phyloP scores from a whole-genome alignment of 2,797 vertebrate species.

The Darevskia mixta region DNA sequence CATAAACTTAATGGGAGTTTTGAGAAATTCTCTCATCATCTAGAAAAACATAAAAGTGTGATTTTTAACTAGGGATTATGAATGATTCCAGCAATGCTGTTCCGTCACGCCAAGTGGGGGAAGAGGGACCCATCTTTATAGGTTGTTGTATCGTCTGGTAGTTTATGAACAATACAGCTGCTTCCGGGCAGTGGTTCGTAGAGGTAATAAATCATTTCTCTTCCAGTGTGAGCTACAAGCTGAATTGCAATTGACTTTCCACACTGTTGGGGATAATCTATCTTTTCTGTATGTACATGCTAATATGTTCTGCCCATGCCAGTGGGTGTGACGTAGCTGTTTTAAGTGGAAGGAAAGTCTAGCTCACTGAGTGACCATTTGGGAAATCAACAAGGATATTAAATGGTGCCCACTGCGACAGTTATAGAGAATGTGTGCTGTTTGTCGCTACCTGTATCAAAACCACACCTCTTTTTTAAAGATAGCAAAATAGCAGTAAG shows the following conservation, averaged over 20 bases:
- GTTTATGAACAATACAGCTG: background rate
- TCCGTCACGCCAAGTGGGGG: background rate
- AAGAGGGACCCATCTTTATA: background rate
- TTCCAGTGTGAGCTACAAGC: background rate
- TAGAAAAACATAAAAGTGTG: conserved; percentile 10
- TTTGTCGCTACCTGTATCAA: too few species aligned
- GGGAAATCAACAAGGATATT: background rate
- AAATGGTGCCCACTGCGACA: background rate
- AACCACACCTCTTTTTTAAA: background rate
- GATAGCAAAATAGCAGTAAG: background rate
- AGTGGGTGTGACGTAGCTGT: background rate
- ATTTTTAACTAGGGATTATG: conserved; percentile 16
- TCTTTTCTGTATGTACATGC: background rate
- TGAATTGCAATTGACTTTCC: background rate
- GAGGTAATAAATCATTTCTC: background rate
- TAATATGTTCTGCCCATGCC: too few species aligned
- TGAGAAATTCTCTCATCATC: background rate
- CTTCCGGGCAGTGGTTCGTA: background rate
- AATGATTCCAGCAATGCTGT: background rate
- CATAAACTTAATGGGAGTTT: conserved; percentile 6
- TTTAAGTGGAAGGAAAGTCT: background rate
- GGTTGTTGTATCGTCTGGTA: background rate
- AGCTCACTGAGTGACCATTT: background rate
- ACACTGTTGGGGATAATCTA: background rate
- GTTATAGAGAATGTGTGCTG: background rate